These are phyloP conservation scores for Triplophysa yarkandensis DNA, from an alignment of 2,797 vertebrate genomes.

Conservation along the genomic window DNA sequence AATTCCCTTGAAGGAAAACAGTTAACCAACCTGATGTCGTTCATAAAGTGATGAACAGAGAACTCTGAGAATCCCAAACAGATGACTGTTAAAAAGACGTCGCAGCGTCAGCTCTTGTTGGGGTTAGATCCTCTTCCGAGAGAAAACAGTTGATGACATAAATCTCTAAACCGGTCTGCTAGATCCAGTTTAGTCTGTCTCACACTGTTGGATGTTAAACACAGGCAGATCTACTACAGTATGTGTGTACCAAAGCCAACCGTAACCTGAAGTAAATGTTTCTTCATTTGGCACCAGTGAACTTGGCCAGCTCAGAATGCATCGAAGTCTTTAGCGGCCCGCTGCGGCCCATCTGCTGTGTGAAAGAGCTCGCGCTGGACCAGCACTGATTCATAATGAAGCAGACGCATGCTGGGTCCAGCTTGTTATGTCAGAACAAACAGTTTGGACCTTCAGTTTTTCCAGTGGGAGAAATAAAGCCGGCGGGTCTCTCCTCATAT, in stretches of 20 bases:
- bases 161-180: not conserved
- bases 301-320: constrained; percentile 2
- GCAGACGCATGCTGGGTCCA: not conserved
- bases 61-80: no score
- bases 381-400: not conserved
- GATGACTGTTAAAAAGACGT: not conserved
- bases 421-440: constrained; percentile 36
- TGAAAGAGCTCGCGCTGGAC: constrained; percentile 1
- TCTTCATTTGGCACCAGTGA: constrained; percentile 5
- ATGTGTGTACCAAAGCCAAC: not conserved
- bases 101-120: not conserved
- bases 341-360: constrained; percentile 26
- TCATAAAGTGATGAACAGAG: no score
- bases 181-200: not conserved
- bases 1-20: no score
- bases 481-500: no score
- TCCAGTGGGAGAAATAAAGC: not conserved
- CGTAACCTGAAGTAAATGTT: not conserved
- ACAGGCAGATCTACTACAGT: not conserved
- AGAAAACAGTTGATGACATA: not conserved
- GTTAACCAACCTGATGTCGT: no score
- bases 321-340: constrained; percentile 13
- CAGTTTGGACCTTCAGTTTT: not conserved
- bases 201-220: not conserved
- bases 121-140: not conserved